These are phyloP conservation scores for Camponotus vicinus DNA, from an alignment of 1,140 invertebrate species.

Conservation along the genomic window DNA sequence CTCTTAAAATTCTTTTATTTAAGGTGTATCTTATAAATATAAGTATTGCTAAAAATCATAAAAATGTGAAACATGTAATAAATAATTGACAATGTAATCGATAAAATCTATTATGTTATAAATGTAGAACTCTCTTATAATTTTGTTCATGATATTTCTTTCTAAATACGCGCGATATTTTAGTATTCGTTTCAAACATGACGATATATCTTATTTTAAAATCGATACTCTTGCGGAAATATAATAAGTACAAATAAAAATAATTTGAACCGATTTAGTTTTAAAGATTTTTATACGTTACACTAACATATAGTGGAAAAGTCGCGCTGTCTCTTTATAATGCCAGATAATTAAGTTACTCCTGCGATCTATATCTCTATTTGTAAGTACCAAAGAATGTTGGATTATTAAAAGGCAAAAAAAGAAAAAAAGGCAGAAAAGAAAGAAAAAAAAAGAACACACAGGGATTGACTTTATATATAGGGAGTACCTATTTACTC, in stretches of 20 bases:
- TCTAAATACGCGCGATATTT: background rate
- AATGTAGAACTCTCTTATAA: background rate
- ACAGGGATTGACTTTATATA: constrained; percentile 28
- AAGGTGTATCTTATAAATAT: background rate
- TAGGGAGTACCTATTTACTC: constrained; percentile 49
- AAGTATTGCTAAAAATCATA: too few species aligned
- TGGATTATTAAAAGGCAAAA: constrained; percentile 40
- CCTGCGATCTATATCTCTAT: constrained; percentile 38
- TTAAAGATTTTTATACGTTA: constrained; percentile 18
- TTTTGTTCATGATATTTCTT: background rate
- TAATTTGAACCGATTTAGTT: constrained; percentile 42
- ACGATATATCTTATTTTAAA: background rate
- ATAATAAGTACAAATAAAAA: background rate
- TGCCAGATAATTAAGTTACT: constrained; percentile 28
- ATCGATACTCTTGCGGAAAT: constrained; percentile 1
- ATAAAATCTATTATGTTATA: background rate
- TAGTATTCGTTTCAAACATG: background rate
- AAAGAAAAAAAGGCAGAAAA: background rate
- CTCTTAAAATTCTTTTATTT: background rate
- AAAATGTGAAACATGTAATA: background rate
- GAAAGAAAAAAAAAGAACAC: background rate
- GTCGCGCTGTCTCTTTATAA: constrained; percentile 4
- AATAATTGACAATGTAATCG: background rate
- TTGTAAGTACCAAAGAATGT: constrained; percentile 59
- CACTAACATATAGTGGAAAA: constrained; percentile 17